Base-by-base conservation (phyloP, 2,888 invertebrate genomes). In the Gisinianus flammeolus region DNA sequence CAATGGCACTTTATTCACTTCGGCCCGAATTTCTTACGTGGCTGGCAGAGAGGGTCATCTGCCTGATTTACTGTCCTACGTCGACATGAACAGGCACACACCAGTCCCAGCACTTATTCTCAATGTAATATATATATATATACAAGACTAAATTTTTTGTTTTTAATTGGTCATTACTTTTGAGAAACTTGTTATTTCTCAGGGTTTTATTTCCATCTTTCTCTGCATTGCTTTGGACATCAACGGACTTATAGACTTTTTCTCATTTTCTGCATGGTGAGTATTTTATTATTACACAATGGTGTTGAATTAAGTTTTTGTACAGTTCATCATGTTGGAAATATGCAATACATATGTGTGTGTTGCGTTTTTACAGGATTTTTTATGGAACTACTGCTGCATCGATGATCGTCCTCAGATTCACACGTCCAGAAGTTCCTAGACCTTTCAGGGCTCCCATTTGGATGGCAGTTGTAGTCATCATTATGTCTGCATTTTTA, bases 21-120 rank as follows among this genome's bases (percentile, higher is more conserved):
- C 79, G 16, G 76, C 76, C 4, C 76, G 79, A 76, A 72, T 30
- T 30, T 30, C 94, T 85, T 95, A 92, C 86, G 93, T 93, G 0
- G 93, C 94, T 0, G 94, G 93, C 0, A 90, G 93, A 74, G 92
- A 93, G 80, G 94, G 94, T 0, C 94, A 95, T 85, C 92, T 94
- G 89, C 87, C 94, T 28, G 91, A 92, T 85, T 90, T 92, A 71
- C 90, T 95, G 85, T 94, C 94, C 0, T 94, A 91, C 85, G 92
- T 95, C 2, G 93, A 94, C 85, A 88, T 92, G 35, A 90, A 90
- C 78, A 90, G 90, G 75, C 87, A 92, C 85, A 95, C 94, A 0
- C 95, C 95, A 0, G 91, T 93, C 0, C 93, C 94, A 0, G 94
- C 95, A 0, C 93, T 95, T 0, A 91, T 92, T 0, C 90, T 94